Percentiles rank a stretch among this genome's conserved stretches.
Evolutionary conservation across 2,113 vertebrate genomes (phyloP).

Genomic region (Pao palembangensis): DNA sequence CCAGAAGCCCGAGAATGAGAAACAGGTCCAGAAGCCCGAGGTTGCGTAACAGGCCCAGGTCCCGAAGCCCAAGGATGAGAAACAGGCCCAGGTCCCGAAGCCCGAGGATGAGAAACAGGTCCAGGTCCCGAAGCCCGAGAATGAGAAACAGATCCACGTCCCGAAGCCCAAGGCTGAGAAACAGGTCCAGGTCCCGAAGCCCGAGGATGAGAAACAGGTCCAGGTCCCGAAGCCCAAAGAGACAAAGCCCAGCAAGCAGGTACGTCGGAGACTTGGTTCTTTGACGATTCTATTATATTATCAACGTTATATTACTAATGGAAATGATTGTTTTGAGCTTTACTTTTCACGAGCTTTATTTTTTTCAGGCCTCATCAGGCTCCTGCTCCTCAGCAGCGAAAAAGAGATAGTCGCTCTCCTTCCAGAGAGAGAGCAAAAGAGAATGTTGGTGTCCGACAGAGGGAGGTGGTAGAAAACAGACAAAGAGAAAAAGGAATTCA

Average conservation of each 20-base stretch:
- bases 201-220: background rate
- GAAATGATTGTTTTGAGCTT: background rate
- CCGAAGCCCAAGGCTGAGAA: slow-evolving; percentile 42
- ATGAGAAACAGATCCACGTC: background rate
- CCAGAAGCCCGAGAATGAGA: background rate
- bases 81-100: background rate
- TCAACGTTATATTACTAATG: no score
- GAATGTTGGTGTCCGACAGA: slow-evolving; percentile 30
- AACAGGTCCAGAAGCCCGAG: background rate
- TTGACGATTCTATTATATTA: no score
- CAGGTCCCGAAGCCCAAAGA: background rate
- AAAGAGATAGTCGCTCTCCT: slow-evolving; percentile 63
- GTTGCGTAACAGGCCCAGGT: slow-evolving; percentile 55
- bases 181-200: background rate
- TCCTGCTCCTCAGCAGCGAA: slow-evolving; percentile 49
- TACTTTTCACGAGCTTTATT: background rate
- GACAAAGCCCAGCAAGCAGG: slow-evolving; percentile 8
- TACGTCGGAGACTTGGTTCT: background rate
- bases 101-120: background rate
- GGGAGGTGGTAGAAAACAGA: slow-evolving; percentile 37
- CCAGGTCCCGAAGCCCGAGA: background rate
- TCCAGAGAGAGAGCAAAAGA: slow-evolving; percentile 58
- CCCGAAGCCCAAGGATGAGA: slow-evolving; percentile 50
- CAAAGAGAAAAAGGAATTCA: slow-evolving; percentile 22
- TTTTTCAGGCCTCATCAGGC: slow-evolving; percentile 58